A percentile compares a stretch with the other conserved stretches of the same genome.
Evolutionary conservation across 2,888 invertebrate species (phyloP).

Genomic region (Copidosoma aretas): DNA sequence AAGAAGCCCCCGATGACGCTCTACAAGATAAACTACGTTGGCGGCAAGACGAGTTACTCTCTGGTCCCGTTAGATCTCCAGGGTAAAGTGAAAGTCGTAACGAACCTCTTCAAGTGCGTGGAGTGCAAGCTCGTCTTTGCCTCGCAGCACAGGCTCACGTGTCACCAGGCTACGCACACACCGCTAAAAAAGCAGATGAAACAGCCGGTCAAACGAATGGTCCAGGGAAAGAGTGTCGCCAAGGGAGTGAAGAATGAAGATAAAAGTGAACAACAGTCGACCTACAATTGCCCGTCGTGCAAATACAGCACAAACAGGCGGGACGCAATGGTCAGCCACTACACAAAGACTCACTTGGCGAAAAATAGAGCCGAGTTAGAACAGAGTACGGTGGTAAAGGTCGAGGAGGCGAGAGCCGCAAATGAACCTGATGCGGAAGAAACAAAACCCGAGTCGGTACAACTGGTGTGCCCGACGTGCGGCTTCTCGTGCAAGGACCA

Average conservation of each 20-base stretch:
- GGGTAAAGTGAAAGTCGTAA: background rate
- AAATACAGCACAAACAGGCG: slow-evolving; percentile 27
- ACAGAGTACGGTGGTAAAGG: background rate
- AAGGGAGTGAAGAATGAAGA: no score
- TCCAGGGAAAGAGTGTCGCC: slow-evolving; percentile 8
- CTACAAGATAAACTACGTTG: slow-evolving; percentile 27
- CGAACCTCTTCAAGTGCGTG: slow-evolving; percentile 43
- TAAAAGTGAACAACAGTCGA: no score
- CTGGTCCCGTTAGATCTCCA: background rate
- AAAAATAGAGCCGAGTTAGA: background rate
- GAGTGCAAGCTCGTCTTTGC: slow-evolving; percentile 53
- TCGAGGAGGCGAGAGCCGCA: slow-evolving; percentile 1
- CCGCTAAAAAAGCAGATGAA: slow-evolving; percentile 6
- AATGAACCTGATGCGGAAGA: slow-evolving; percentile 8
- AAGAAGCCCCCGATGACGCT: slow-evolving; percentile 21
- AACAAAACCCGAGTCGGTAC: background rate
- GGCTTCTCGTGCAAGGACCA: slow-evolving; percentile 33
- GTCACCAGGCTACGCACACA: slow-evolving; percentile 27
- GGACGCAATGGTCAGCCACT: slow-evolving; percentile 22
- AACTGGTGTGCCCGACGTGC: slow-evolving; percentile 35
- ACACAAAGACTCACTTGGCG: slow-evolving; percentile 2
- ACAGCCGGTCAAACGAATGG: background rate
- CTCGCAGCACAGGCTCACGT: slow-evolving; percentile 31
- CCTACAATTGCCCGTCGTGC: slow-evolving; percentile 32
- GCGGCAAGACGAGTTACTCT: slow-evolving; percentile 28